Conservation (phyloP, 2,797 vertebrate genomes). For the Sebastes matsubarae region DNA sequence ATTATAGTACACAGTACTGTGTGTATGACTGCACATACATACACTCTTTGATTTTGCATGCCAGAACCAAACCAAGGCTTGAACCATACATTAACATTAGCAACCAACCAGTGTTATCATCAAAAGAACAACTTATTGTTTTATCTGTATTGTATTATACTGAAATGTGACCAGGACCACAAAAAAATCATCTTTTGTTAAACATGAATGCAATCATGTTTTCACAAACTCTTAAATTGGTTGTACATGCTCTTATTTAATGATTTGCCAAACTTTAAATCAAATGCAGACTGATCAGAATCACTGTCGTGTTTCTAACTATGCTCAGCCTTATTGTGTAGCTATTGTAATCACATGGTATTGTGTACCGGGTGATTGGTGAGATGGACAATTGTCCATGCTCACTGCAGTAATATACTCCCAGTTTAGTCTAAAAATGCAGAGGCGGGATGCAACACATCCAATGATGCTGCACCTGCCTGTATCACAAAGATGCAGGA, state of each 20-base stretch:
- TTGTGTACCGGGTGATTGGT: not conserved
- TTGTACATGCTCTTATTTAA: not conserved
- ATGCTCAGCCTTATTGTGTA: not conserved
- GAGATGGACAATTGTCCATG: not conserved
- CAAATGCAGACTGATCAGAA: not conserved
- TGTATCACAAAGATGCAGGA: not conserved
- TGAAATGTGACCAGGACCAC: not conserved
- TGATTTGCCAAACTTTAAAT: not conserved
- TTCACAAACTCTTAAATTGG: not conserved
- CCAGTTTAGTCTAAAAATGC: not conserved
- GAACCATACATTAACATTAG: not conserved
- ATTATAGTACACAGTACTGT: not conserved
- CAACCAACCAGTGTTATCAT: not conserved
- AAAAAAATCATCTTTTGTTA: not conserved
- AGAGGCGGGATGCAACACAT: not conserved
- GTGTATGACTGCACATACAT: not conserved
- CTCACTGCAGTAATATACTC: not conserved
- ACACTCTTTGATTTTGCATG: slow-evolving; percentile 26
- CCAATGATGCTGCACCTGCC: not conserved
- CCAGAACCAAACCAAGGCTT: not conserved
- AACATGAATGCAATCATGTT: not conserved
- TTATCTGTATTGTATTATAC: not conserved
- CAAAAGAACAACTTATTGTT: not conserved
- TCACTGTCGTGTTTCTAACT: not conserved
- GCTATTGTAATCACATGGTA: not conserved